Evolutionary conservation across 2,797 vertebrate genomes (phyloP), one percentile per base, ranked within the genome.

Genomic region (Melanotaenia nigrans): DNA sequence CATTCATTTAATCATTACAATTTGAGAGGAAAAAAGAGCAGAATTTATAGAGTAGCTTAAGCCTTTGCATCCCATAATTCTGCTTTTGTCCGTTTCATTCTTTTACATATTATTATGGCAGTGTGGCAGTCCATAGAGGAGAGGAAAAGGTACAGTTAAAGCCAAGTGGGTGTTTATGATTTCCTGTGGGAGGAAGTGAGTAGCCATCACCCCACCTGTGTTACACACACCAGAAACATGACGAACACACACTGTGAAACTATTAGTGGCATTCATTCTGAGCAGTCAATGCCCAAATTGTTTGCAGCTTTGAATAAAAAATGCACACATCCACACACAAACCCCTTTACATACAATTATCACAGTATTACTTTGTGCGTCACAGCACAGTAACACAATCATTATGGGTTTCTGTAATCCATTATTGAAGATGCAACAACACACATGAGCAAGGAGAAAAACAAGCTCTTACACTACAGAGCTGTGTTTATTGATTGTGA

Each of bases 101-200:
- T 69, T 81, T 84, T 73, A 65, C 75, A 75, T 78, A 70, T 84
- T 78, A 84, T 91, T 85, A 91, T 54, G 77, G 90, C 82, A 88
- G 87, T 86, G 93, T 92, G 92, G 93, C 91, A 93, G 91, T 94
- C 92, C 94, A 95, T 94, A 96, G 88, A 92, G 84, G 90, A 86
- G 79, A 82, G 85, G 83, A 79, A 89, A 89, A 89, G 83, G 90
- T 75, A 88, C 60, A 91, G 93, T 95, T 94, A 94, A 92, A 95
- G 89, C 90, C 91, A 92, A 95, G 93, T 76, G 80, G 87, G 91
- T 85, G 91, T 96, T 97, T 96, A 97, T 93, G 93, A 96, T 95
- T 96, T 98, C 96, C 96, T 96, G 93, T 93, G 90, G 84, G 93
- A 96, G 96, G 96, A 96, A 97, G 95, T 92, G 93, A 94, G 93